Base-by-base conservation (phyloP, 2,888 invertebrate genomes). In the Drosophila cracens region DNA sequence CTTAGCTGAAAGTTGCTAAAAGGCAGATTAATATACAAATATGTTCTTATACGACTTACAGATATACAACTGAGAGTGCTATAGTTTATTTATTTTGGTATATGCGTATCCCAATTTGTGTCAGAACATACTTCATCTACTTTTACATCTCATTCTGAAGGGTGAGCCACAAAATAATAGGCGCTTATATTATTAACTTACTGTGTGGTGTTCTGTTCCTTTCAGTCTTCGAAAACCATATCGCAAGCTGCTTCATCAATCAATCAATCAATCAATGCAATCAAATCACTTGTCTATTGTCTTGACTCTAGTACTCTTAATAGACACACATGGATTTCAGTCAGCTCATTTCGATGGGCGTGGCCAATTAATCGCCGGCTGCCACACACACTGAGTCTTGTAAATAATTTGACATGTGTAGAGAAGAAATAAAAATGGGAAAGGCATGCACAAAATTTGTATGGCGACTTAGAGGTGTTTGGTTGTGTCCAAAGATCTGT, bases 331-430 rank as follows among this genome's bases (percentile, higher is more conserved):
- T 64, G 52, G 57, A 53, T 68, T 46, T 40, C 31, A 63, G 53
- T 31, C 43, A 58, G 33, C 52, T 58, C 8, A 59, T 16, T 54
- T n/a, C 21, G 36, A 18, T n/a, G 48, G 77, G 76, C 61, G 80
- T 67, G 67, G 71, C 62, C 61, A 67, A 80, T 74, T 53, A 65
- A 63, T 49, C 49, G 52, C 46, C 43, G 21, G 61, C 57, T 61
- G 62, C 70, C 72, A 65, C 31, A 54, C 38, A 65, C 63, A 52
- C 4, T n/a, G 36, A 58, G 36, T 70, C 66, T 63, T 69, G 71
- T 59, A 54, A 67, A 71, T 69, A 76, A 78, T 74, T 83, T 72
- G 74, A 79, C 74, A 76, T 58, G 72, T 60, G 63, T 51, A 34
- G 21, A 64, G 38, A 61, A 60, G n/a, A 21, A 38, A n/a, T 11